Base-by-base conservation (phyloP, 2,888 invertebrate species). In the Cosmopolites sordidus region DNA sequence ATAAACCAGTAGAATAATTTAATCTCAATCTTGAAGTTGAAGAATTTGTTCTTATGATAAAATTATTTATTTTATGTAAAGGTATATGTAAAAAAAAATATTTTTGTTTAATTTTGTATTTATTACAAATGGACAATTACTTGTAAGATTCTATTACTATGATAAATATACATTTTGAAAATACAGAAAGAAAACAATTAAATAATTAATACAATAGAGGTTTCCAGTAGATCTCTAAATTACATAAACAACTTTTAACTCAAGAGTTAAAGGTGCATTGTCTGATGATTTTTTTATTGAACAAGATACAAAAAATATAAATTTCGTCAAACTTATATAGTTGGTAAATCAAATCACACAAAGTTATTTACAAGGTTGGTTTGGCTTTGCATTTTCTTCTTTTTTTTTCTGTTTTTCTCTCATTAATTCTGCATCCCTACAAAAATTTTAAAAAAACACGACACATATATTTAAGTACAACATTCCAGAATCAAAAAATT, bases 371-470 rank as follows among this genome's bases (percentile, higher is more conserved):
- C 61, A 59, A 43, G 61, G 40, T 42, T 58, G 58, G 11, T 46
- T 41, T 45, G 43, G 57, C 18, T 64, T 63, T 38, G 58, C 77
- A n/a, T n/a, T n/a, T 65, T 80, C 79, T 67, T 85, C 83, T 67
- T 89, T 89, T 74, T 85, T 87, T 69, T 81, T 79, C 76, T 92
- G 92, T 71, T 92, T 92, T 69, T 91, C 89, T 69, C 91, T 78
- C 89, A 92, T 91, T 68, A 89, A 64, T 69, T 92, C 90, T 16
- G 92, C 92, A 79, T 92, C 92, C 69, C 92, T 90, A 69, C 43
- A 77, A 76, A 51, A 58, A 64, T 59, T n/a, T n/a, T n/a, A n/a
- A 62, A 16, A 54, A 51, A 56, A 46, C 48, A 39, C 27, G 12
- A 9, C 8, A 22, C 22, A 5, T 22, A 8, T 22, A 22, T 22